A percentile compares a stretch with the other conserved stretches of the same genome.
phyloP scores from a whole-genome alignment of 2,797 vertebrate genomes.

The Scleropages formosus region DNA sequence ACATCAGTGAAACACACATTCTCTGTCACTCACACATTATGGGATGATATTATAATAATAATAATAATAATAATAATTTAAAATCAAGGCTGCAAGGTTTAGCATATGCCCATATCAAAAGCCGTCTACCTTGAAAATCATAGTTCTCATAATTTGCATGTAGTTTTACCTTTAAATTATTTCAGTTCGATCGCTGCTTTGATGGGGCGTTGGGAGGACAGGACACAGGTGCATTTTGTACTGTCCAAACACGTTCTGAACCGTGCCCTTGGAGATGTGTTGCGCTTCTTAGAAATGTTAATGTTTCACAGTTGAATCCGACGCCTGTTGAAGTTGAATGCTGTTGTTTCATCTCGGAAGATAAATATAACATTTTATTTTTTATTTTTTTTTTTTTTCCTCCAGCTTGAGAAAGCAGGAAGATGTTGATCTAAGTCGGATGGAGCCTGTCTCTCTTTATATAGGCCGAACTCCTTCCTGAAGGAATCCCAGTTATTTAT shows the following conservation, averaged over 20 bases:
- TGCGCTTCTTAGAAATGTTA: not conserved
- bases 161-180: not conserved
- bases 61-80: too few relatives aligned
- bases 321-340: not conserved
- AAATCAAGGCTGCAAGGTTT: too few relatives aligned
- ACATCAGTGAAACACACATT: too few relatives aligned
- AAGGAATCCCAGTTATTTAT: slow-evolving; percentile 20
- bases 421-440: not conserved
- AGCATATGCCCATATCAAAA: too few relatives aligned
- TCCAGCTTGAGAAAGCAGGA: slow-evolving; percentile 13
- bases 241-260: too few relatives aligned
- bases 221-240: too few relatives aligned
- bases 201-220: not conserved
- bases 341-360: slow-evolving; percentile 13
- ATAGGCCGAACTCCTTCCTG: not conserved
- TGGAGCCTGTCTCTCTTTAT: not conserved
- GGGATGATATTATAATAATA: too few relatives aligned
- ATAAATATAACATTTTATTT: slow-evolving; percentile 11
- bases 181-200: not conserved
- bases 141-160: not conserved
- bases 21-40: too few relatives aligned
- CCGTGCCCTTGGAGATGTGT: too few relatives aligned
- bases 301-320: not conserved
- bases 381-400: not conserved
- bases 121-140: too few relatives aligned